Base-by-base conservation (phyloP, 2,888 invertebrate species). In the Unio pictorum region DNA sequence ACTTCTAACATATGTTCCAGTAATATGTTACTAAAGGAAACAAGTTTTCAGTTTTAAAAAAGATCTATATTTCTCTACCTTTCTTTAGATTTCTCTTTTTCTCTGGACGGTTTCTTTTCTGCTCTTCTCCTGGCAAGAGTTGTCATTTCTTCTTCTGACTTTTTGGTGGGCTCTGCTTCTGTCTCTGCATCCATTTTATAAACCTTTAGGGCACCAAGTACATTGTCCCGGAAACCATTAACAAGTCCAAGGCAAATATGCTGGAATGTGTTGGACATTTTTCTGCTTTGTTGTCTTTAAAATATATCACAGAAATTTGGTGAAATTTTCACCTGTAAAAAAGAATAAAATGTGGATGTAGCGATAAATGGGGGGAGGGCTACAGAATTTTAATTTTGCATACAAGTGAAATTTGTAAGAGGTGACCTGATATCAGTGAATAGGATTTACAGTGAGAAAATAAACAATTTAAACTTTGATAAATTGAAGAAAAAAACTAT, bases 121-220 rank as follows among this genome's bases (percentile, higher is more conserved):
- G 83, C 83, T 61, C 86, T 72, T 34, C 86, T 67, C 30, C 79
- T 72, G 28, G 86, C 86, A n/a, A 86, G 64, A 15, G 80, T 79
- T 55, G 84, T 84, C 64, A 79, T 64, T 3, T 80, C 81, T 67
- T 85, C 86, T 6, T 73, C 66, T 11, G 69, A 55, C 63, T 67
- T 76, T 34, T 67, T 66, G 26, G 67, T 55, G 62, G 66, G 62
- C 57, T 70, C 72, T 4, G 61, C 61, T 23, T 64, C 55, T 34
- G 73, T 74, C 26, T 61, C n/a, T 54, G 63, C 28, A 68, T 82
- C 83, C 62, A 83, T 64, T 61, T 80, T 81, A 60, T 74, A 79
- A 5, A 81, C 73, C 60, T 79, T 82, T n/a, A 78, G 20, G n/a
- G 82, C 74, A 7, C 84, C 84, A 59, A 83, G 66, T n/a, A 84